Base-by-base conservation (phyloP, 2,113 vertebrate genomes). In the Pipa parva region DNA sequence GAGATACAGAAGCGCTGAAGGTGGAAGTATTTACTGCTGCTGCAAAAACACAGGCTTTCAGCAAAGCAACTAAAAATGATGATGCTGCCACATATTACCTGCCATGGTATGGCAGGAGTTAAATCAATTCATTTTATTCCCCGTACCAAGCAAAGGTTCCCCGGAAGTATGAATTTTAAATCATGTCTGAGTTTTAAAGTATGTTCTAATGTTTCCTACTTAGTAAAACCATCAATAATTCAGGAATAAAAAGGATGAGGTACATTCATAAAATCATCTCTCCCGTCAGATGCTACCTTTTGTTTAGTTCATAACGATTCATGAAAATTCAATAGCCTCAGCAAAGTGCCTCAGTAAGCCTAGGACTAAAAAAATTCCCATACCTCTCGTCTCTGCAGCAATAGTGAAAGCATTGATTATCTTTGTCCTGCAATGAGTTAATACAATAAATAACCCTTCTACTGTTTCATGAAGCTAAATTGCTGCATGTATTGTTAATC, bases 141-240 rank as follows among this genome's bases (percentile, higher is more conserved):
- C 33, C 9, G 22, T 59, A 50, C 65, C 49, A 67, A 67, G 39
- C 11, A 52, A 59, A 54, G 48, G 66, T 70, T 70, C 66, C 48
- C 52, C 66, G 58, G 66, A 70, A 61, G 58, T 61, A 61, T 70
- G 66, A 54, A 70, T 70, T 70, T 70, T 70, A 70, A 70, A 70
- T 70, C 26, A 70, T 7, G 66, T 61, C 66, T 70, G 57, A 70
- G 66, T 70, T 54, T 61, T 69, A 69, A 69, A 69, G 65, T 69
- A 69, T 69, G 65, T 69, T 70, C 58, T 70, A 70, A 70, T 70
- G 66, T 70, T 70, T 70, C 66, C 66, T 70, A 70, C 66, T 70
- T 70, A 70, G 66, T 61, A 70, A 70, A 70, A 42, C 33, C 66
- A 70, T 70, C 45, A 70, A 70, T 70, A 70, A 70, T 70, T 61